Conservation (phyloP, 2,888 invertebrate species). For the Lacanobia wlatinum region DNA sequence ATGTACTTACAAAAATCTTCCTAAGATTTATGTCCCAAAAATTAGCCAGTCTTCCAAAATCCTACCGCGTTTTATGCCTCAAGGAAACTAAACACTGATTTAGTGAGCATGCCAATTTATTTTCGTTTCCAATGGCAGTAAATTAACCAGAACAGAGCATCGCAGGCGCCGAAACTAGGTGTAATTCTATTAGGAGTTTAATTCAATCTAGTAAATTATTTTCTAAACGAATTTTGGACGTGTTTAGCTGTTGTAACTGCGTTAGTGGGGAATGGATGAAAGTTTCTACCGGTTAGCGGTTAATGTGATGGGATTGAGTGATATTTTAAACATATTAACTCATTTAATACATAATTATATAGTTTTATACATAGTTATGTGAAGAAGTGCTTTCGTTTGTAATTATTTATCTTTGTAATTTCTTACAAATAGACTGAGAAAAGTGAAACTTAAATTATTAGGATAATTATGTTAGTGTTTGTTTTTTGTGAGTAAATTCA, state of each 20-base stretch:
- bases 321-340: not conserved
- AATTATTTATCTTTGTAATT: too few species aligned
- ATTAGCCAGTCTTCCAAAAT: constrained; percentile 28
- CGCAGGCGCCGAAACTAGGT: constrained; percentile 46
- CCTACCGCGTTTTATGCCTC: constrained; percentile 20
- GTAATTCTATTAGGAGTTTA: constrained; percentile 66
- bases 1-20: not conserved
- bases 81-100: constrained; percentile 57
- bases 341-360: too few species aligned
- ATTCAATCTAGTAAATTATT: constrained; percentile 69
- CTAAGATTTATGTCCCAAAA: constrained; percentile 29
- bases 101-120: constrained; percentile 66
- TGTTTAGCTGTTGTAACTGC: constrained; percentile 55
- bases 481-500: too few species aligned
- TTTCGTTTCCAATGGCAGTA: constrained; percentile 61
- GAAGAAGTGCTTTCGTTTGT: too few species aligned
- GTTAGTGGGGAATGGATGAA: constrained; percentile 30
- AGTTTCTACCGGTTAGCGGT: constrained; percentile 13
- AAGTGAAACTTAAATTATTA: too few species aligned
- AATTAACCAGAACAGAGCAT: constrained; percentile 61
- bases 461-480: too few species aligned
- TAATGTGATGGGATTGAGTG: not conserved
- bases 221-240: constrained; percentile 63
- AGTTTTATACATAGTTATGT: too few species aligned
- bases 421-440: too few species aligned